These are phyloP conservation scores for Morpho achilles DNA, from an alignment of 2,888 invertebrate genomes.

Conservation along the genomic window DNA sequence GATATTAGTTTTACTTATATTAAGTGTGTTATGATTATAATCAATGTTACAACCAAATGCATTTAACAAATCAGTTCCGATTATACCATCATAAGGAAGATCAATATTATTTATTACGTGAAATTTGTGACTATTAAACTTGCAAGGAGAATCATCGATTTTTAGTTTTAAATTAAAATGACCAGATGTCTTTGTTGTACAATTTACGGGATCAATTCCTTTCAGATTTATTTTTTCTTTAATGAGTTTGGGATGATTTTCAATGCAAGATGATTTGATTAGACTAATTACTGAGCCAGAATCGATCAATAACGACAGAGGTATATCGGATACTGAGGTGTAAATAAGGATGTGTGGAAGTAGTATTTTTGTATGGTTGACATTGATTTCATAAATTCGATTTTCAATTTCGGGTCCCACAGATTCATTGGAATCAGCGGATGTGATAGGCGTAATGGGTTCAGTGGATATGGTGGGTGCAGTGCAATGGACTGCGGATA, in stretches of 20 bases:
- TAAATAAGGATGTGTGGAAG: slow-evolving; percentile 27
- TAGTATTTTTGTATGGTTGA: slow-evolving; percentile 18
- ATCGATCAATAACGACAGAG: slow-evolving; percentile 26
- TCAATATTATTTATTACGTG: slow-evolving; percentile 25
- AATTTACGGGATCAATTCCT: slow-evolving; percentile 6
- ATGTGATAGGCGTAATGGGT: background rate
- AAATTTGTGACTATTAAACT: slow-evolving; percentile 15
- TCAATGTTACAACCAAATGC: slow-evolving; percentile 16
- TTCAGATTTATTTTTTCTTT: slow-evolving; percentile 9
- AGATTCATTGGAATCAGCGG: background rate
- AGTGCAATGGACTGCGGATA: background rate
- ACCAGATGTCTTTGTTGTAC: slow-evolving; percentile 15
- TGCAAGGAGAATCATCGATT: background rate
- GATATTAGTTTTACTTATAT: slow-evolving; percentile 2
- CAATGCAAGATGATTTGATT: slow-evolving; percentile 10
- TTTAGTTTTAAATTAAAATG: slow-evolving; percentile 15
- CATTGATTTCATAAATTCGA: slow-evolving; percentile 20
- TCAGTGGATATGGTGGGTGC: background rate
- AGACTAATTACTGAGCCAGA: slow-evolving; percentile 27
- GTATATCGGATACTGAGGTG: slow-evolving; percentile 24
- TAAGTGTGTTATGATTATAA: slow-evolving; percentile 12
- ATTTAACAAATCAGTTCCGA: slow-evolving; percentile 25
- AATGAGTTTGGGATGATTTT: slow-evolving; percentile 5
- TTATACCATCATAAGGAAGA: slow-evolving; percentile 31
- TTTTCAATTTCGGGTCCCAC: background rate